Evolutionary conservation across 2,888 invertebrate species (phyloP).

Genomic region (Cynaeus angustus): DNA sequence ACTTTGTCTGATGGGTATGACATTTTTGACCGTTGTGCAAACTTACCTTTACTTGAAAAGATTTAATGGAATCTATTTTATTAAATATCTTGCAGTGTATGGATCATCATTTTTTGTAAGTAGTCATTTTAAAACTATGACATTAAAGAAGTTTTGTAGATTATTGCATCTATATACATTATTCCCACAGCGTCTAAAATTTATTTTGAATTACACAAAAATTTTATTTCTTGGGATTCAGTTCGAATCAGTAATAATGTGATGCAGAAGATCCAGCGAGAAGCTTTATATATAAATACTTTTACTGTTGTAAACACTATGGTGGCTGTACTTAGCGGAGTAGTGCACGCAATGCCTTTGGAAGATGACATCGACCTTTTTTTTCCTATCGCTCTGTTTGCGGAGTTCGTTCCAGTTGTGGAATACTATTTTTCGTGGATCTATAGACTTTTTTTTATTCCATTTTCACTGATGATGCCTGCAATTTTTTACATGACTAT

Average conservation of each 20-base stretch:
- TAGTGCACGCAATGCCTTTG: background rate
- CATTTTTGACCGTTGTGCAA: background rate
- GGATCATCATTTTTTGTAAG: background rate
- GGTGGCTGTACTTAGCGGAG: background rate
- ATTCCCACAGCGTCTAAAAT: no score
- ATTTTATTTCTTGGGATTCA: background rate
- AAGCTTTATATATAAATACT: background rate
- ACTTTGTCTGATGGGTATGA: background rate
- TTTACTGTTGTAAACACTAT: background rate
- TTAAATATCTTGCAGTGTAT: background rate
- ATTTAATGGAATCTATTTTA: background rate
- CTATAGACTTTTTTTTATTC: background rate
- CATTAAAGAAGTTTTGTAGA: background rate
- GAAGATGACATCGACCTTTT: background rate
- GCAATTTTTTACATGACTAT: background rate
- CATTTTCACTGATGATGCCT: background rate
- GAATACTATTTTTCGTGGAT: background rate
- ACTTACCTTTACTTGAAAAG: background rate
- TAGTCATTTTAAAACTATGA: background rate
- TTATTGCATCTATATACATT: no score
- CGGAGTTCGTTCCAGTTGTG: background rate
- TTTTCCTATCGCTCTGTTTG: background rate
- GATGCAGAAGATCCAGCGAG: background rate
- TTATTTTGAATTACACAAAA: no score
- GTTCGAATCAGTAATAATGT: background rate